A percentile compares a stretch with the other conserved stretches of the same genome.
Evolutionary conservation across 2,888 invertebrate species (phyloP).

Genomic region (Drosophila borealis): DNA sequence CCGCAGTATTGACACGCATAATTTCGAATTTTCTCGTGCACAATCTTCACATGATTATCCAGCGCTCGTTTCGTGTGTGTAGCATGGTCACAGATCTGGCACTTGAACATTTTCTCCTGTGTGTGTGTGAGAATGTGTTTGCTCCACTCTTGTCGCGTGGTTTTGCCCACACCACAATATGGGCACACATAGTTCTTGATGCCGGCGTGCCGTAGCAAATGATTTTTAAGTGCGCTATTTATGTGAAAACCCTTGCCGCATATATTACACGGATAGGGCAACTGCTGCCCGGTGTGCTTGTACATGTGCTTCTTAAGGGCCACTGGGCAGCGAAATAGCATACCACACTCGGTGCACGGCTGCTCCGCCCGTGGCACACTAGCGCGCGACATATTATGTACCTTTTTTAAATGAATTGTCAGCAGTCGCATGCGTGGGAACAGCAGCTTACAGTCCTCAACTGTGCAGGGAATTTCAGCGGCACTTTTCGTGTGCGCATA

Average conservation of each 20-base stretch:
- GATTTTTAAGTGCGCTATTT: conserved; percentile 83
- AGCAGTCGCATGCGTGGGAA: conserved; percentile 81
- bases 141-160: conserved; percentile 83
- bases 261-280: conserved; percentile 82
- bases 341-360: conserved; percentile 78
- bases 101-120: conserved; percentile 82
- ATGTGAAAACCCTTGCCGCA: conserved; percentile 83
- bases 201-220: conserved; percentile 82
- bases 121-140: conserved; percentile 83
- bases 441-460: conserved; percentile 73
- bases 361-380: conserved; percentile 69
- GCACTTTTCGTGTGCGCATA: conserved; percentile 77
- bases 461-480: conserved; percentile 72
- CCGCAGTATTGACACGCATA: conserved; percentile 82
- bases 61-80: conserved; percentile 83
- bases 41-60: conserved; percentile 81
- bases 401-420: conserved; percentile 79
- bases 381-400: conserved; percentile 68
- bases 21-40: conserved; percentile 79
- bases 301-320: conserved; percentile 83
- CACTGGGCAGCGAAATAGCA: conserved; percentile 80
- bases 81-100: conserved; percentile 79
- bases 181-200: conserved; percentile 84
- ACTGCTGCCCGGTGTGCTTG: conserved; percentile 81
- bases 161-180: conserved; percentile 83